A percentile compares a stretch with the other conserved stretches of the same genome.
Evolutionary conservation across 2,888 invertebrate genomes (phyloP).

Genomic region (Uloborus plumipes): DNA sequence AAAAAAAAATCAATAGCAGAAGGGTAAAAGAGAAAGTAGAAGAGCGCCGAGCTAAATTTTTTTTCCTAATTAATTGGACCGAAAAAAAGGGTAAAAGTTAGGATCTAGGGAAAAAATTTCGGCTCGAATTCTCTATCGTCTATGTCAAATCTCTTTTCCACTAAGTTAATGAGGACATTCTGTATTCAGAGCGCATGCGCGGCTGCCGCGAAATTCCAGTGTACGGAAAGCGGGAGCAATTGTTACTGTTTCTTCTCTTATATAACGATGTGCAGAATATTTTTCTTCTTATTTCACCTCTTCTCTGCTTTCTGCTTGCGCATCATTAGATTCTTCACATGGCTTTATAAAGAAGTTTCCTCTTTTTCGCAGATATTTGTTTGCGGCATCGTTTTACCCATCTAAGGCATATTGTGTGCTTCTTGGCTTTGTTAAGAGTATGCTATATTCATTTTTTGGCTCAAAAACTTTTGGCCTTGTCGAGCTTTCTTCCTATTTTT

Average conservation of each 20-base stretch:
- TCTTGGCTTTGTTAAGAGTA: constrained; percentile 15
- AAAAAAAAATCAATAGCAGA: constrained; percentile 27
- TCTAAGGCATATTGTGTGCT: constrained; percentile 11
- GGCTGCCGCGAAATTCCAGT: constrained; percentile 30
- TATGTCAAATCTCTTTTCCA: constrained; percentile 44
- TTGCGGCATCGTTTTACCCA: neutral
- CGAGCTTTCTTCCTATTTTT: too few relatives aligned
- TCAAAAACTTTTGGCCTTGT: too few relatives aligned
- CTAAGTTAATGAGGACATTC: constrained; percentile 59
- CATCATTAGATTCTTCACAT: constrained; percentile 60
- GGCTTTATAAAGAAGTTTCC: constrained; percentile 36
- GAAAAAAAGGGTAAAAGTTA: constrained; percentile 42
- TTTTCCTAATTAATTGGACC: constrained; percentile 60
- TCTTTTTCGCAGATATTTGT: constrained; percentile 22
- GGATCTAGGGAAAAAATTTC: constrained; percentile 20
- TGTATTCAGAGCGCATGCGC: constrained; percentile 36
- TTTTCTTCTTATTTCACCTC: constrained; percentile 26
- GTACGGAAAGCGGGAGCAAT: constrained; percentile 36
- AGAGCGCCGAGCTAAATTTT: constrained; percentile 51
- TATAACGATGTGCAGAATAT: constrained; percentile 43
- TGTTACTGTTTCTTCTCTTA: constrained; percentile 46
- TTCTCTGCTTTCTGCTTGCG: constrained; percentile 12
- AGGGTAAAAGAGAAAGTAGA: constrained; percentile 26
- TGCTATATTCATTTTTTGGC: too few relatives aligned
- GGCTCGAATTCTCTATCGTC: constrained; percentile 44